Evolutionary conservation across 1,140 invertebrate genomes (phyloP), one percentile per base, ranked within the genome.

Genomic region (Oppia nitens): DNA sequence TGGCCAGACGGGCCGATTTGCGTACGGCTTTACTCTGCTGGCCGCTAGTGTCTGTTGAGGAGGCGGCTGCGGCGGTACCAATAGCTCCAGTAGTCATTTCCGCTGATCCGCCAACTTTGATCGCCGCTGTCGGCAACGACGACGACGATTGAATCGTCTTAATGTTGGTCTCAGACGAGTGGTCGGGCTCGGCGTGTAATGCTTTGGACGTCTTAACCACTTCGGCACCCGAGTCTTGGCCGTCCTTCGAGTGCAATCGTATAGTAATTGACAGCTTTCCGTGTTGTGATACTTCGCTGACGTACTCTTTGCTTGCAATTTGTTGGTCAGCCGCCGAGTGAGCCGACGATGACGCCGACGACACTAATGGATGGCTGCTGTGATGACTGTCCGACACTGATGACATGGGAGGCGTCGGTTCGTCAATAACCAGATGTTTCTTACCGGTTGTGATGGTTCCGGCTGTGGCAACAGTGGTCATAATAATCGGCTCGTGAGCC

Each of bases 1-100:
- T 60, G n/a, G n/a, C n/a, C 6, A 67, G 59, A 61, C 86, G 74
- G 56, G 83, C 77, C 1, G 85, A 88, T 69, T 89, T 90, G 32
- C 85, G 71, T 23, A 66, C 63, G 25, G 56, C 50, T 62, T 64
- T 65, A 4, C 52, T 40, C 53, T 27, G 54, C 47, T 57, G 47
- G 12, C 50, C 14, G 12, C 47, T 47, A 11, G 61, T 57, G 23
- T 51, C 20, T 23, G 26, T 12, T 27, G 23, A 40, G 14, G 28
- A 25, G 6, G 61, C 28, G 26, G 17, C 32, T 14, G 26, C 17
- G 14, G 11, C 24, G n/a, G 60, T 57, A 23, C 17, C 14, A 14
- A 56, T 57, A 14, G 40, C 20, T 21, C 27, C 54, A 40, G 45
- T 47, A 32, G 40, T 24, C n/a, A n/a, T n/a, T n/a, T n/a, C n/a